A percentile compares a stretch with the other conserved stretches of the same genome.
phyloP scores from a whole-genome alignment of 2,797 vertebrate genomes.

The Pogonophryne albipinna region DNA sequence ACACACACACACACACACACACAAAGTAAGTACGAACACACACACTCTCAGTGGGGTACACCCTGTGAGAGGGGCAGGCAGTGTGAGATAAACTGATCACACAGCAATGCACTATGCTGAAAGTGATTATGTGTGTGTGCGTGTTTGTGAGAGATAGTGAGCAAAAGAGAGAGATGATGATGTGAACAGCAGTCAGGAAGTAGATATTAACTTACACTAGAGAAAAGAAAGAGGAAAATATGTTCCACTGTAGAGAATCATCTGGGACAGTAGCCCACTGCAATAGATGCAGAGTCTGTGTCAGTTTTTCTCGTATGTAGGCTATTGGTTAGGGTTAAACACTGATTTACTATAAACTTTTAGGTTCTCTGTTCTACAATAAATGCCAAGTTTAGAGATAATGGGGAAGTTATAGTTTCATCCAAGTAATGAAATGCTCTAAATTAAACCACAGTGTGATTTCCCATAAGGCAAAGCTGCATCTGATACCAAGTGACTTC shows the following conservation, averaged over 20 bases:
- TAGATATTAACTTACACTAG: conserved; percentile 43
- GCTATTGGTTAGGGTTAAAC: conserved; percentile 1
- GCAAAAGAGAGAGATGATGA: conserved; percentile 34
- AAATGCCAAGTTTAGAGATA: conserved; percentile 9
- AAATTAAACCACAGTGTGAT: conserved; percentile 40
- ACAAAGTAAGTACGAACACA: conserved; percentile 9
- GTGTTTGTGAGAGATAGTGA: conserved; percentile 43
- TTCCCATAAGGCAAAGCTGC: conserved; percentile 55
- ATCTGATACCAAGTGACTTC: conserved; percentile 47
- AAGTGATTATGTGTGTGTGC: conserved; percentile 61
- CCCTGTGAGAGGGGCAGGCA: conserved; percentile 59
- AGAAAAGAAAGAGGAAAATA: conserved; percentile 26
- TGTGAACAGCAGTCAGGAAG: conserved; percentile 45
- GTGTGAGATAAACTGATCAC: conserved; percentile 74
- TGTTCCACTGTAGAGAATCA: conserved; percentile 20
- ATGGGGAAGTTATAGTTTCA: conserved; percentile 29
- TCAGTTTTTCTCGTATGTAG: not conserved
- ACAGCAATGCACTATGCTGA: conserved; percentile 65
- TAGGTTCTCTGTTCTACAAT: conserved; percentile 13
- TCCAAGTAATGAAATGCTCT: conserved; percentile 33
- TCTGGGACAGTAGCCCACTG: not conserved
- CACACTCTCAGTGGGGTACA: conserved; percentile 40
- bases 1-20: too few relatives aligned
- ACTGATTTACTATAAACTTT: not conserved
- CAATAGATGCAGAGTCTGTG: not conserved